Evolutionary conservation across 2,113 vertebrate genomes (phyloP).

Genomic region (Colius striatus): DNA sequence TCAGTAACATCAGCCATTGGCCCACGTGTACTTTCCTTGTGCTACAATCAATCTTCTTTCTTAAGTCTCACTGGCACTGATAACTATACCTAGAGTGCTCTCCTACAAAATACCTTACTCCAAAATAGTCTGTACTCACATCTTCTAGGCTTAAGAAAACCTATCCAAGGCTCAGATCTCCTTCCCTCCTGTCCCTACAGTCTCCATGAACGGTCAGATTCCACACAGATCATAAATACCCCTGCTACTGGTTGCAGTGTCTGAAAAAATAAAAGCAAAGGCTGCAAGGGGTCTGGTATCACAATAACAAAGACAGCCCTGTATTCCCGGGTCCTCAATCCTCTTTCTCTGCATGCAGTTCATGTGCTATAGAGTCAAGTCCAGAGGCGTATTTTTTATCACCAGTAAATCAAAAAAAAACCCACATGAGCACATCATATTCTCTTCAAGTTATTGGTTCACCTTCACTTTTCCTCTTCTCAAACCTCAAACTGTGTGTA

Average conservation of each 20-base stretch:
- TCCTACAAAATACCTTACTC: background rate
- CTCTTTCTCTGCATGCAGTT: background rate
- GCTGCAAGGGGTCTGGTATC: background rate
- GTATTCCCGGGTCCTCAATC: background rate
- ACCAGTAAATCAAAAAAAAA: background rate
- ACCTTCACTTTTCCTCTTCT: background rate
- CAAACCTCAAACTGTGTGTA: accelerated
- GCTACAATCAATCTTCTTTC: background rate
- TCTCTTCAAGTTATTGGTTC: background rate
- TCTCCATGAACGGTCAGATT: background rate
- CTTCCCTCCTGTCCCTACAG: background rate
- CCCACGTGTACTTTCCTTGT: background rate
- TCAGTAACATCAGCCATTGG: background rate
- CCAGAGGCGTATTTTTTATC: background rate
- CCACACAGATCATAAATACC: background rate
- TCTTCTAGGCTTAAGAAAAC: background rate
- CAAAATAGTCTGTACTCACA: background rate
- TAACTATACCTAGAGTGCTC: background rate
- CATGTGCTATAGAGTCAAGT: background rate
- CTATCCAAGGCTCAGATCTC: background rate
- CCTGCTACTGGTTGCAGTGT: background rate
- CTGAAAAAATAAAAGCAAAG: background rate
- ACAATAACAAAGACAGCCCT: background rate
- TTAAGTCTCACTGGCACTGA: background rate
- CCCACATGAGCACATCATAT: accelerated